Conservation (phyloP, 2,113 vertebrate genomes). For the Burhinus oedicnemus region DNA sequence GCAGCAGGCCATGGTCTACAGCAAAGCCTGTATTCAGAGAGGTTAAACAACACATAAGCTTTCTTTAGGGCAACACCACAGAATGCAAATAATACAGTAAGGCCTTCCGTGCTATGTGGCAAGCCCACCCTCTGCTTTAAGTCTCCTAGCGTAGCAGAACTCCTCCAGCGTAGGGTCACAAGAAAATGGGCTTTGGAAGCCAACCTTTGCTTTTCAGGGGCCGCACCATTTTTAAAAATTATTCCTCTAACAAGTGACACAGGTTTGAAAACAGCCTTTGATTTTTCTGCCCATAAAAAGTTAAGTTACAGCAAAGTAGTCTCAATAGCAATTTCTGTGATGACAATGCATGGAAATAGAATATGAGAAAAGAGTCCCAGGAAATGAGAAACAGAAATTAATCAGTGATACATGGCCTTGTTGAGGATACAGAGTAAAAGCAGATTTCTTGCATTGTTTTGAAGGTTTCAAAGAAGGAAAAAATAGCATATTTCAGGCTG, state of each 20-base stretch:
- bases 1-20: neutral
- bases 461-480: neutral
- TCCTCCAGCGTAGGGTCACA: neutral
- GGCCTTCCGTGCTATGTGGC: neutral
- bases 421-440: neutral
- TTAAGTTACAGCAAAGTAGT: neutral
- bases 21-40: neutral
- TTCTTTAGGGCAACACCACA: neutral
- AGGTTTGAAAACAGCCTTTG: neutral
- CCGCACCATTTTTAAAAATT: fast-evolving
- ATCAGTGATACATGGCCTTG: neutral
- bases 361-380: neutral
- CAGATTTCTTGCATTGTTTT: conserved; percentile 28
- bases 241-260: neutral
- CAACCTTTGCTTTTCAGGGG: neutral
- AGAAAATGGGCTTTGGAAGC: neutral
- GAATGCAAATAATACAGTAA: neutral
- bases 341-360: neutral
- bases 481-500: conserved; percentile 9
- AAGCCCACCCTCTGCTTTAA: neutral
- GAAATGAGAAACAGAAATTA: conserved; percentile 10
- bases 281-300: neutral
- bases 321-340: neutral
- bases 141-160: neutral
- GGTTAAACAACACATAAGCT: neutral